phyloP scores from a whole-genome alignment of 2,888 invertebrate species.

The Leuctra nigra region DNA sequence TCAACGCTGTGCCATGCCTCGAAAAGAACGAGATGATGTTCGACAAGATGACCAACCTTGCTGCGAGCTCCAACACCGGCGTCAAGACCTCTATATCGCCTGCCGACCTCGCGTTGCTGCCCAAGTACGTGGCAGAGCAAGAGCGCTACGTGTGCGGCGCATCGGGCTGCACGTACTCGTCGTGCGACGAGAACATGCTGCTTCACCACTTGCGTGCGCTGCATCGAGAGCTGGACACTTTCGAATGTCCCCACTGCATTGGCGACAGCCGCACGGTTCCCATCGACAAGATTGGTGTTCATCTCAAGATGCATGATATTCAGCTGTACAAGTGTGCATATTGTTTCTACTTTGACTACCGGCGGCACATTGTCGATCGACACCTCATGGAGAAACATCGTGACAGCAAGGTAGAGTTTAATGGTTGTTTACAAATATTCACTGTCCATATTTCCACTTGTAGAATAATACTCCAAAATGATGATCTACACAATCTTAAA shows the following conservation, averaged over 20 bases:
- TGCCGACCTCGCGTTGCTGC: constrained; percentile 35
- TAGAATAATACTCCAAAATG: no score
- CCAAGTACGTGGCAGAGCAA: constrained; percentile 47
- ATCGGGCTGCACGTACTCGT: constrained; percentile 60
- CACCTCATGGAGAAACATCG: constrained; percentile 58
- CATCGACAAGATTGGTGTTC: constrained; percentile 58
- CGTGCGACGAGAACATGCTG: constrained; percentile 63
- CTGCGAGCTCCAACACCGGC: constrained; percentile 55
- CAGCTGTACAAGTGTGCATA: constrained; percentile 64
- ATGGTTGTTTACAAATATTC: no score
- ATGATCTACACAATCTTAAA: no score
- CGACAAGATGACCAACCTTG: constrained; percentile 78
- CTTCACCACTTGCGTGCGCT: constrained; percentile 64
- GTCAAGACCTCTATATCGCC: neutral
- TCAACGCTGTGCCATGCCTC: constrained; percentile 76
- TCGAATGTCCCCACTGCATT: constrained; percentile 62
- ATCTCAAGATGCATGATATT: constrained; percentile 68
- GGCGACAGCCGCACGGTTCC: constrained; percentile 39
- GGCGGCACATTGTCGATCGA: constrained; percentile 53
- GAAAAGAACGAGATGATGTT: constrained; percentile 73
- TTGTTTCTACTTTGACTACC: constrained; percentile 60
- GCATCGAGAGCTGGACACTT: constrained; percentile 50
- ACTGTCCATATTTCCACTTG: no score
- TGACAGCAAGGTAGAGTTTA: constrained; percentile 43
- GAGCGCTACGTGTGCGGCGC: constrained; percentile 66